Evolutionary conservation across 2,113 vertebrate genomes (phyloP), one percentile per base, ranked within the genome.

Genomic region (Brienomyrus brachyistius): DNA sequence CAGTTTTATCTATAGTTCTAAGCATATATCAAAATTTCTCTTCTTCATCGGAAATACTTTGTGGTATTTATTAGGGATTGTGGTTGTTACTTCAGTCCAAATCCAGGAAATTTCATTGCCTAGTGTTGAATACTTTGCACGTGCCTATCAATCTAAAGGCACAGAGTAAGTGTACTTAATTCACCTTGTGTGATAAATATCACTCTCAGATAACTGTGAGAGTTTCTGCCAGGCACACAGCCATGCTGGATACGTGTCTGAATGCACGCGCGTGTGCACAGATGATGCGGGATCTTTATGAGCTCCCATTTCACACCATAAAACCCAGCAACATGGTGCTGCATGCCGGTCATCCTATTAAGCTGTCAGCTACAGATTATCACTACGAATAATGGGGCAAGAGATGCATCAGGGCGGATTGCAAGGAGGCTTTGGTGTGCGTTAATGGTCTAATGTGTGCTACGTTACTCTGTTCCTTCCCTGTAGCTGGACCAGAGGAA

Each of bases 281-380:
- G 84, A 74, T 80, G 74, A 74, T 8, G 48, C 48, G 3, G 5
- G 9, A 62, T 59, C 45, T 74, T 40, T 80, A 80, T 35, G 70
- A 17, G 15, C 31, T 66, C 27, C 88, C 5, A 31, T 87, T 87
- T 87, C 47, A 6, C 48, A n/a, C 31, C 56, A 74, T 87, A 74
- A 89, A 90, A 9, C 56, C 83, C 56, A n/a, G 27, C 17, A 35
- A 90, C 59, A 77, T 66, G 5, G 47, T 59, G 27, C n/a, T 86
- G 83, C 47, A 17, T 27, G 45, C 85, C 9, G 17, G 62, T 27
- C 31, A 23, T 80, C 23, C 89, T 90, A 90, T 87, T 90, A 87
- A 90, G 31, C 83, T 87, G 89, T 90, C 89, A 90, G 89, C 8
- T 11, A n/a, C 59, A 87, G 84, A 70, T 85, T 62, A 89, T 56